Evolutionary conservation across 2,113 vertebrate genomes (phyloP).

Genomic region (Ibidorhyncha struthersii): DNA sequence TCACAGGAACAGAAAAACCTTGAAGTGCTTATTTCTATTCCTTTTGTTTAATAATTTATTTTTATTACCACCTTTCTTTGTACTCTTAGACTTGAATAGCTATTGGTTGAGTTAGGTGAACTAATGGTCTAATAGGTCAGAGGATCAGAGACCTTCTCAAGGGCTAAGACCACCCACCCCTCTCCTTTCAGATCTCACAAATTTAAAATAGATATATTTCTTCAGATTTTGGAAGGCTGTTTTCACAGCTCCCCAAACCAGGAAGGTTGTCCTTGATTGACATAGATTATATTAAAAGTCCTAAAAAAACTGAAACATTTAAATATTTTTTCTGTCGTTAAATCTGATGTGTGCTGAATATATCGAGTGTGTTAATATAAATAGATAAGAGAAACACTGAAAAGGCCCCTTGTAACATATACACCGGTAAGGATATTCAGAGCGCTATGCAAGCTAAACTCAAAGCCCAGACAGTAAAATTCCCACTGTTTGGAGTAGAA

Average conservation of each 20-base stretch:
- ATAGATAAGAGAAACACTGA: not conserved
- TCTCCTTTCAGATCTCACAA: constrained; percentile 7
- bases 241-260: not conserved
- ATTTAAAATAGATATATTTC: constrained; percentile 4
- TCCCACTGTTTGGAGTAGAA: not conserved
- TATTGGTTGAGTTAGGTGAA: constrained; percentile 21
- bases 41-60: constrained; percentile 48
- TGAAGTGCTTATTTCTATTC: not conserved
- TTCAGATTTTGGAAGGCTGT: not conserved
- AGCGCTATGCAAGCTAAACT: not conserved
- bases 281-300: not conserved
- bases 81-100: not conserved
- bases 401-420: not conserved
- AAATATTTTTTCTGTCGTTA: not conserved
- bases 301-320: not conserved
- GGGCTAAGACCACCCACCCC: constrained; percentile 50
- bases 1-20: not conserved
- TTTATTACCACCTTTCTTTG: constrained; percentile 55
- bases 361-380: not conserved
- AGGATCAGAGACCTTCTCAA: constrained; percentile 46
- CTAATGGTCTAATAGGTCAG: constrained; percentile 50
- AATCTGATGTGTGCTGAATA: not conserved
- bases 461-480: not conserved
- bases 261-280: not conserved
- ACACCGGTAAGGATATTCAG: not conserved